phyloP scores from a whole-genome alignment of 1,140 invertebrate species.

The Idris sp. region DNA sequence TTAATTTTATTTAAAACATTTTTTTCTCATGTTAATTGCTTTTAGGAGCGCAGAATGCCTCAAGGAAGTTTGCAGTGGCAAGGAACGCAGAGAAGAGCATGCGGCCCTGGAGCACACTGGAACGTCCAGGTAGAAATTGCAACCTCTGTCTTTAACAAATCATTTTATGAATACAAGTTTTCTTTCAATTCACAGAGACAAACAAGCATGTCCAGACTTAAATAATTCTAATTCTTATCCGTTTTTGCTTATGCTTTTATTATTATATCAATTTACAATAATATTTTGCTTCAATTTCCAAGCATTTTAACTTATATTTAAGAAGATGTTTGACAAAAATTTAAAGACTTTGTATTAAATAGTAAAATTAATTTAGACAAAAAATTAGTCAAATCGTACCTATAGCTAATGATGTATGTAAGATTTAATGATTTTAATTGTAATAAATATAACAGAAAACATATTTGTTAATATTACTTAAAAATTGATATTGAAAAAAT shows the following conservation, averaged over 20 bases:
- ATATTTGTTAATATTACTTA: no score
- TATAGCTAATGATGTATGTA: no score
- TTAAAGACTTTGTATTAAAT: no score
- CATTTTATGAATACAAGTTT: conserved; percentile 24
- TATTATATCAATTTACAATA: conserved; percentile 31
- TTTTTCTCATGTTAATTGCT: conserved; percentile 25
- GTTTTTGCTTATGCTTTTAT: conserved; percentile 52
- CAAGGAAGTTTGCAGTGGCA: conserved; percentile 76
- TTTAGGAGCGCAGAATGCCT: conserved; percentile 72
- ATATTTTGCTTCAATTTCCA: conserved; percentile 19
- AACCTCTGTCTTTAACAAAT: conserved; percentile 19
- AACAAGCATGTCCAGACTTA: conserved; percentile 55
- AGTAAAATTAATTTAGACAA: no score
- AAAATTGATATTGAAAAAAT: no score
- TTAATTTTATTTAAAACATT: no score
- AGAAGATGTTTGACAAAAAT: conserved; percentile 9
- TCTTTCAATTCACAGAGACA: conserved; percentile 18
- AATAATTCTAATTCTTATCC: conserved; percentile 35
- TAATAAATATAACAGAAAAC: no score
- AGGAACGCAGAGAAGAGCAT: conserved; percentile 77
- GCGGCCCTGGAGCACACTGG: conserved; percentile 75
- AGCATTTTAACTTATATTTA: conserved; percentile 17
- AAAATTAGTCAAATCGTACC: no score
- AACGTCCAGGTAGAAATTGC: conserved; percentile 74
- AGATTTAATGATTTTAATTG: no score